A percentile compares a stretch with the other conserved stretches of the same genome.
phyloP scores from a whole-genome alignment of 2,797 vertebrate species.

The Chaunax sp. region DNA sequence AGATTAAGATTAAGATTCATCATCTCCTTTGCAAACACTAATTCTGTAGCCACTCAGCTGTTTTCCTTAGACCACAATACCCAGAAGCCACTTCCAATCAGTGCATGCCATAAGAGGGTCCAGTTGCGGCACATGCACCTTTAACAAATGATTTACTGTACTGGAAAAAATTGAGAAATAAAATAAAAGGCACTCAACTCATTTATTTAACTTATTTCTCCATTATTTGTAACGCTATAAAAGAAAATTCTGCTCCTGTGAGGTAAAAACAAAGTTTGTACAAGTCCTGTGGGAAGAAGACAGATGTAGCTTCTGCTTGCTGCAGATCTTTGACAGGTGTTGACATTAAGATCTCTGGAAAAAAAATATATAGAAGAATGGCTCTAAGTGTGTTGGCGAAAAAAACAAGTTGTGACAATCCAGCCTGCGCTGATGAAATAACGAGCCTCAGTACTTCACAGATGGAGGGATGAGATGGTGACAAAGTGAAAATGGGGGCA shows the following conservation, averaged over 20 bases:
- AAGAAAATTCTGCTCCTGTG: conserved; percentile 5
- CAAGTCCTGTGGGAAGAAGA: neutral
- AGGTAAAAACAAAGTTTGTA: neutral
- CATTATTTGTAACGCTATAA: neutral
- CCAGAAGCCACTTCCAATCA: conserved; percentile 17
- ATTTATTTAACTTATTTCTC: neutral
- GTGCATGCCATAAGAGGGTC: neutral
- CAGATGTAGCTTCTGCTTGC: neutral
- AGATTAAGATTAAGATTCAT: conserved; percentile 40
- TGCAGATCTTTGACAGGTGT: neutral
- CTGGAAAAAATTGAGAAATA: neutral
- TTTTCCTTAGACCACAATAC: too few relatives aligned
- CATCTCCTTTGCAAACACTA: conserved; percentile 24
- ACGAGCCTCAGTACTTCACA: conserved; percentile 40
- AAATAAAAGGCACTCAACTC: neutral
- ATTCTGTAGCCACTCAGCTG: conserved; percentile 27
- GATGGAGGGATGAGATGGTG: conserved; percentile 62
- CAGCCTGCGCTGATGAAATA: conserved; percentile 47
- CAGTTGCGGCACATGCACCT: conserved; percentile 9
- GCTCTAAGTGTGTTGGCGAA: neutral
- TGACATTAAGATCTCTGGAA: conserved; percentile 11
- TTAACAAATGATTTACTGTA: conserved; percentile 10
- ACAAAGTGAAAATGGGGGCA: conserved; percentile 58
- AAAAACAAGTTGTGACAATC: conserved; percentile 43
- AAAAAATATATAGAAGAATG: neutral